phyloP scores from a whole-genome alignment of 2,888 invertebrate genomes.

The Ischnura elegans region DNA sequence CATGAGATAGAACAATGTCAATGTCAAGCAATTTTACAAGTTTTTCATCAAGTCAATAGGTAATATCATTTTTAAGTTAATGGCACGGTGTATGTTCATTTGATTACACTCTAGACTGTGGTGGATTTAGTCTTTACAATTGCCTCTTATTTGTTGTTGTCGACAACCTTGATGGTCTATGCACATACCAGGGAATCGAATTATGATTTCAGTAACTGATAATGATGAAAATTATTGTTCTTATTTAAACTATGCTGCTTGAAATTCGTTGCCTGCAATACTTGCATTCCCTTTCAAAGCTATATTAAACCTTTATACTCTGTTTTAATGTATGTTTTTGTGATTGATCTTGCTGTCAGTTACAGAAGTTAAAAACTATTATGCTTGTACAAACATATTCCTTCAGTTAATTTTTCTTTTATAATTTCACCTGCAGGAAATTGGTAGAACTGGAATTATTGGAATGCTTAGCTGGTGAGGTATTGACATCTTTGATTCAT shows the following conservation, averaged over 20 bases:
- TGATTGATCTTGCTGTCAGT: neutral
- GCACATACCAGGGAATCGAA: no score
- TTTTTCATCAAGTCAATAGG: slow-evolving; percentile 88
- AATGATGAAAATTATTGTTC: no score
- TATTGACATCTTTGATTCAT: slow-evolving; percentile 91
- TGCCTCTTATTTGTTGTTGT: neutral
- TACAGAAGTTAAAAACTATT: neutral
- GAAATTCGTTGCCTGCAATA: neutral
- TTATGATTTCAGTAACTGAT: no score
- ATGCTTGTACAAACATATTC: neutral
- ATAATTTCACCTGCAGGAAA: slow-evolving; percentile 76
- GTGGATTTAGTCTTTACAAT: no score
- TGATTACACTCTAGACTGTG: neutral
- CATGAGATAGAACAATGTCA: slow-evolving; percentile 83
- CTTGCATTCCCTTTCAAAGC: neutral
- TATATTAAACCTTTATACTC: neutral
- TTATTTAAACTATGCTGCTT: neutral
- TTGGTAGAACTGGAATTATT: slow-evolving; percentile 88
- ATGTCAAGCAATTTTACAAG: slow-evolving; percentile 84
- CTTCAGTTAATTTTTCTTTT: neutral
- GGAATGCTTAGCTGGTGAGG: slow-evolving; percentile 91
- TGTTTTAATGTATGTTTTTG: no score
- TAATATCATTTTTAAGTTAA: slow-evolving; percentile 75
- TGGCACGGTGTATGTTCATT: neutral
- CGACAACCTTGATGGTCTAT: no score